Conservation (phyloP, 2,888 invertebrate genomes). For the Hypercompe scribonia region DNA sequence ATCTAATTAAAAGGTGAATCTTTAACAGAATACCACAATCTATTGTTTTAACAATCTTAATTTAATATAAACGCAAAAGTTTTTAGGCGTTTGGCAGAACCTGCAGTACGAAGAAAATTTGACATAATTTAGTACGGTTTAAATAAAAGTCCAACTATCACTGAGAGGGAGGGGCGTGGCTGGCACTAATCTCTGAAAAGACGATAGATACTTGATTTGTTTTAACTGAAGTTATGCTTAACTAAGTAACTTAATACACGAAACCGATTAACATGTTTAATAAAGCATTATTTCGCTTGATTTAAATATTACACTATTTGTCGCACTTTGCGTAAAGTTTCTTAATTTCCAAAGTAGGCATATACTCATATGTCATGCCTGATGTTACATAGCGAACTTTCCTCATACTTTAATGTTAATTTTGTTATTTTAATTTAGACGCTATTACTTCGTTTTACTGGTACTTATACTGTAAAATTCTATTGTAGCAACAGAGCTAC, state of each 20-base stretch:
- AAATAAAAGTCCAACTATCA: not conserved
- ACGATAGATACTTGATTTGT: not conserved
- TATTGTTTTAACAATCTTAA: not conserved
- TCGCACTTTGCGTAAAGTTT: not conserved
- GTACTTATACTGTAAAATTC: constrained; percentile 4
- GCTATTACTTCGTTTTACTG: not conserved
- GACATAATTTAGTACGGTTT: not conserved
- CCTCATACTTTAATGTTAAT: not conserved
- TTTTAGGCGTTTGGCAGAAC: not conserved
- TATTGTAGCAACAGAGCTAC: constrained; percentile 25
- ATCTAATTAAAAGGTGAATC: not conserved
- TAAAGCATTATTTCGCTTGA: not conserved
- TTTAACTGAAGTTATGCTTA: too few relatives aligned
- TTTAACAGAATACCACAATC: not conserved
- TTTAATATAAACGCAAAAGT: too few relatives aligned
- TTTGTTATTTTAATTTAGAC: not conserved
- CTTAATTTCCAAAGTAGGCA: not conserved
- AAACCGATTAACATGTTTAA: too few relatives aligned
- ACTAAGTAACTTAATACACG: too few relatives aligned
- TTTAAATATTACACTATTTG: not conserved
- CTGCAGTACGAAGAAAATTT: not conserved
- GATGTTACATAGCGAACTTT: not conserved
- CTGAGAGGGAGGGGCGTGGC: not conserved
- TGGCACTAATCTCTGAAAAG: not conserved
- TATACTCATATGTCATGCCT: not conserved